These are phyloP conservation scores for Onychostruthus taczanowskii DNA, from an alignment of 2,113 vertebrate species.

Conservation along the genomic window DNA sequence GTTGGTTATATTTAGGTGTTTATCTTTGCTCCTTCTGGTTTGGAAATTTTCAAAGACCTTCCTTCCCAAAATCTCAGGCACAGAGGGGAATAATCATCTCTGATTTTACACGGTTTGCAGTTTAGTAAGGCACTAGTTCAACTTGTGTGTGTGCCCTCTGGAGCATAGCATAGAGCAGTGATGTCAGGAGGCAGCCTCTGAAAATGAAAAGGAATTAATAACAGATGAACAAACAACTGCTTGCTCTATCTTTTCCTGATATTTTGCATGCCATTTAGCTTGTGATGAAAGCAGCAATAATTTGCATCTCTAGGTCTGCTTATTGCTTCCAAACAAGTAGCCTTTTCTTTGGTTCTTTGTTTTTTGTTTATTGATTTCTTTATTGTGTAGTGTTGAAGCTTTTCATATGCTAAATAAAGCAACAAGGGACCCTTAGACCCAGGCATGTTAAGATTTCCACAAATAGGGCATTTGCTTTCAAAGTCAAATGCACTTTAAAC, in stretches of 20 bases:
- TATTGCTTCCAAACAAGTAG: slow-evolving; percentile 50
- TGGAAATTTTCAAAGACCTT: background rate
- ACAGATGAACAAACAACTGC: slow-evolving; percentile 59
- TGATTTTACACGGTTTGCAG: background rate
- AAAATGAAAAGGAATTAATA: slow-evolving; percentile 29
- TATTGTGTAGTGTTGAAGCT: slow-evolving; percentile 7
- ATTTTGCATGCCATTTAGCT: slow-evolving; percentile 63
- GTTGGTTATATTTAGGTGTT: background rate
- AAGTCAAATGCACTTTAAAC: slow-evolving; percentile 11
- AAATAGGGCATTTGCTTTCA: background rate
- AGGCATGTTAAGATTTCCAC: slow-evolving; percentile 6
- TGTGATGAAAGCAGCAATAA: slow-evolving; percentile 65
- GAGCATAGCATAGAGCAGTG: background rate
- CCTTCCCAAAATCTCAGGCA: background rate
- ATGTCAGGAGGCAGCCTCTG: background rate
- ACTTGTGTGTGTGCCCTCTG: background rate
- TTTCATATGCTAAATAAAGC: slow-evolving; percentile 34
- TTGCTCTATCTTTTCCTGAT: slow-evolving; percentile 66
- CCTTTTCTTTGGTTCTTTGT: background rate
- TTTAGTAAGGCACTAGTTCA: background rate
- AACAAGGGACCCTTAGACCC: background rate
- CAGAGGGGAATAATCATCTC: background rate
- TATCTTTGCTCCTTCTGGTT: background rate
- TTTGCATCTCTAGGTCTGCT: slow-evolving; percentile 61
- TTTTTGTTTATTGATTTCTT: background rate